Conservation (phyloP, 2,113 vertebrate species). For the Tretioscincus oriximinensis region DNA sequence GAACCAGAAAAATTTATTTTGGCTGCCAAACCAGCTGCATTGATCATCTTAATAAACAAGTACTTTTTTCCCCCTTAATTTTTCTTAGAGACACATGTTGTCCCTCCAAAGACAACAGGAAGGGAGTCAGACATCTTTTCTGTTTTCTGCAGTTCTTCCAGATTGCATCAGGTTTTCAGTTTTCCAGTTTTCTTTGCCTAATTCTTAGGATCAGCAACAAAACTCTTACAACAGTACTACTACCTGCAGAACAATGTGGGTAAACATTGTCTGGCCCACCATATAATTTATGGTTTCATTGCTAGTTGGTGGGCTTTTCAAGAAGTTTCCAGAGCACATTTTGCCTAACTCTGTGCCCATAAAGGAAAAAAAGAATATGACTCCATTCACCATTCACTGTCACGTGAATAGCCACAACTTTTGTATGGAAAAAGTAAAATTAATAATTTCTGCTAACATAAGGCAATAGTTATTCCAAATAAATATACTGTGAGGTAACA, state of each 20-base stretch:
- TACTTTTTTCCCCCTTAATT: not conserved
- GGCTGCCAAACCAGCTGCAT: constrained; percentile 52
- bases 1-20: constrained; percentile 40
- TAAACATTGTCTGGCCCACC: constrained; percentile 33
- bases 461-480: not conserved
- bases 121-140: constrained; percentile 53
- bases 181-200: constrained; percentile 57
- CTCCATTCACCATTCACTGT: not conserved
- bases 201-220: constrained; percentile 52
- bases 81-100: constrained; percentile 34
- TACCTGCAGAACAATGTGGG: constrained; percentile 47
- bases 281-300: constrained; percentile 31
- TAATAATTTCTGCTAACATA: not conserved
- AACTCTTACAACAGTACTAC: constrained; percentile 44
- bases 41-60: constrained; percentile 58
- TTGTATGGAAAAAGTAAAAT: not conserved
- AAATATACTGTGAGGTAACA: not conserved
- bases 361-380: not conserved
- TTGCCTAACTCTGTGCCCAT: not conserved
- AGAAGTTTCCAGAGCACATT: constrained; percentile 8
- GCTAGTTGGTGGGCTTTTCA: constrained; percentile 23
- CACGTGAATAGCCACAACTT: not conserved
- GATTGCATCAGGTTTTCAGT: constrained; percentile 57
- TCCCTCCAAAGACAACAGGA: constrained; percentile 61
- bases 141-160: constrained; percentile 54